Base-by-base conservation (phyloP, 2,797 vertebrate genomes). In the Leuciscus waleckii region DNA sequence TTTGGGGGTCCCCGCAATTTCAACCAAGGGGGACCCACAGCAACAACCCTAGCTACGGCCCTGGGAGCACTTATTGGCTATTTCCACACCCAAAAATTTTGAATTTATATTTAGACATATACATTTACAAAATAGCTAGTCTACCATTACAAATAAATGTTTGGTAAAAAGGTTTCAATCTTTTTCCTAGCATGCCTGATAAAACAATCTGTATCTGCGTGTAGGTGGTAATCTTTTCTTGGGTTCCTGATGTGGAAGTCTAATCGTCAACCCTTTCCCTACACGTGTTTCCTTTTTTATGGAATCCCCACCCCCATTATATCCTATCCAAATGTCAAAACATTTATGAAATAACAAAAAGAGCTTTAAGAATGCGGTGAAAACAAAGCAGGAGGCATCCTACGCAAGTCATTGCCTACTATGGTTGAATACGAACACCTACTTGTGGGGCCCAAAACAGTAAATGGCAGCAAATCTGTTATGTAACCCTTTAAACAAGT, bases 401-500 rank as follows among this genome's bases (percentile, higher is more conserved):
- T 58, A 51, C 71, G 32, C 61, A 46, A 77, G 32, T 13, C 58
- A 14, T 5, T 58, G 71, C 49, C 83, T 68, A 61, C 21, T 77
- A 76, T 67, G 65, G 63, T 79, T 92, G 83, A 85, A 88, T 90
- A 90, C 68, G 86, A 92, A 86, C 84, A 92, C 87, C 91, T 88
- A 89, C 92, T 90, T 90, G 89, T 56, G 16, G 84, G 87, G 87
- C 86, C 84, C 85, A 88, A 85, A 79, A 26, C 91, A 90, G 90
- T 92, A 90, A 91, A 91, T 91, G 91, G 90, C 86, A 89, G 79
- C 90, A 91, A 91, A 92, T 89, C 92, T 75, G 82, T 96, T 96
- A 95, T 88, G 90, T 93, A 96, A 95, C 92, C 85, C 89, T 91
- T 95, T 93, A 93, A 85, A 93, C 92, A 94, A 94, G 85, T 65